Base-by-base conservation (phyloP, 1,140 invertebrate genomes). In the Hypsibius dujardini region DNA sequence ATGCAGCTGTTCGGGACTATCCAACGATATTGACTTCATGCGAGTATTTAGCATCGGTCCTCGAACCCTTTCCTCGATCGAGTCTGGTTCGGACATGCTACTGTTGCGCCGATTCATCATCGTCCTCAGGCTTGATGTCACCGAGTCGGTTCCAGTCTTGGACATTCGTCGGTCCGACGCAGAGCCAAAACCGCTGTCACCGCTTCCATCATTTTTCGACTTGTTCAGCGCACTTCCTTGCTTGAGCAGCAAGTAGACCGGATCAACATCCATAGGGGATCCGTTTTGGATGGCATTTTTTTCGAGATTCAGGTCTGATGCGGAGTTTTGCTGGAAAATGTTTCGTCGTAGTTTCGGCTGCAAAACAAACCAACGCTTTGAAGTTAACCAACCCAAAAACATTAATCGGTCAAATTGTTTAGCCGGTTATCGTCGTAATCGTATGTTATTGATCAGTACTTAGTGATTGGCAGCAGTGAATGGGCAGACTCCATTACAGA, bases 11-110 rank as follows among this genome's bases (percentile, higher is more conserved):
- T 96, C 92, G 42, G 92, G 91, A 12, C 90, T 93, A 79, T 96
- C 93, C 84, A 96, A 80, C 59, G 92, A 95, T 75, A 96, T 86
- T 79, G 90, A 93, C 84, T 96, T 96, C 92, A 95, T 95, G 76
- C 93, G 86, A 79, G 95, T 85, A 82, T 94, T 95, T 80, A 96
- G 84, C 82, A 93, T 90, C 84, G 75, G 80, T 79, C 88, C 87
- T 84, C 89, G 86, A 75, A 90, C 79, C 73, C 90, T 83, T 73
- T 90, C 79, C 2, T 87, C 88, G 71, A 87, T 84, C 72, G 83
- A 83, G 75, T 88, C 84, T 76, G 87, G 87, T 72, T 85, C 82
- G 67, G 86, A 85, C 46, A 85, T 79, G 76, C 93, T 91, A 15
- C 89, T 89, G 78, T 96, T 96, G 70, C 91, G 90, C 47, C 90